Evolutionary conservation across 2,797 vertebrate genomes (phyloP).

Genomic region (Telmatherina bonti): DNA sequence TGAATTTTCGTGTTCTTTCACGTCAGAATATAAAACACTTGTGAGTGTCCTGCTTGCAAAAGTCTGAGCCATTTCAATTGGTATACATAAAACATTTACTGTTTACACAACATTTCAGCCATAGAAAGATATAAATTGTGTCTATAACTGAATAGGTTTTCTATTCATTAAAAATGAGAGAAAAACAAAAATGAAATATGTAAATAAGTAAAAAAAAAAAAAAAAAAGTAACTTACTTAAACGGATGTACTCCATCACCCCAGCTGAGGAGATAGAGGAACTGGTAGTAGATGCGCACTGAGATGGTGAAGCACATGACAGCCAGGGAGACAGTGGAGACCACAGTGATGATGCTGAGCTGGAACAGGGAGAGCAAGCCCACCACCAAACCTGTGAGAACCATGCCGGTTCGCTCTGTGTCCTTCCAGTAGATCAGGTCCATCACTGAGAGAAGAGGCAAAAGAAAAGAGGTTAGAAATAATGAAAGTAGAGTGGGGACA

Average conservation of each 20-base stretch:
- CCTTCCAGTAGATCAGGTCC: constrained; percentile 94
- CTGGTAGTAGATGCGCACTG: constrained; percentile 88
- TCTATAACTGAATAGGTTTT: neutral
- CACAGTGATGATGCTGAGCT: constrained; percentile 93
- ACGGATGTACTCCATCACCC: constrained; percentile 86
- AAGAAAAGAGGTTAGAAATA: neutral
- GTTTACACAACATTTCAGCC: neutral
- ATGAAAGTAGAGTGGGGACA: neutral
- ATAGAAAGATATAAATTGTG: too few species aligned
- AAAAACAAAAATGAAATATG: neutral
- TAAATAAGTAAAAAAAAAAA: neutral
- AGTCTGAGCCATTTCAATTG: too few species aligned
- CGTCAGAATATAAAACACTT: neutral
- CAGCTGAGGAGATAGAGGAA: constrained; percentile 84
- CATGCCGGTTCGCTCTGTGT: constrained; percentile 85
- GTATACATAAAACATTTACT: neutral
- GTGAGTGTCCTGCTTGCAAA: too few species aligned
- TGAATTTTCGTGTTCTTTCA: neutral
- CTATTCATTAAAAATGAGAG: neutral
- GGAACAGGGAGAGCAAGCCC: constrained; percentile 89
- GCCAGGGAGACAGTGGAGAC: constrained; percentile 86
- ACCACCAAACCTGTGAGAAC: constrained; percentile 88
- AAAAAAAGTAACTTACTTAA: constrained; percentile 84
- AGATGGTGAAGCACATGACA: constrained; percentile 87
- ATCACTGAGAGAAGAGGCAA: constrained; percentile 71